These are phyloP conservation scores for Itoplectis maculator DNA, from an alignment of 2,888 invertebrate genomes.

Conservation along the genomic window DNA sequence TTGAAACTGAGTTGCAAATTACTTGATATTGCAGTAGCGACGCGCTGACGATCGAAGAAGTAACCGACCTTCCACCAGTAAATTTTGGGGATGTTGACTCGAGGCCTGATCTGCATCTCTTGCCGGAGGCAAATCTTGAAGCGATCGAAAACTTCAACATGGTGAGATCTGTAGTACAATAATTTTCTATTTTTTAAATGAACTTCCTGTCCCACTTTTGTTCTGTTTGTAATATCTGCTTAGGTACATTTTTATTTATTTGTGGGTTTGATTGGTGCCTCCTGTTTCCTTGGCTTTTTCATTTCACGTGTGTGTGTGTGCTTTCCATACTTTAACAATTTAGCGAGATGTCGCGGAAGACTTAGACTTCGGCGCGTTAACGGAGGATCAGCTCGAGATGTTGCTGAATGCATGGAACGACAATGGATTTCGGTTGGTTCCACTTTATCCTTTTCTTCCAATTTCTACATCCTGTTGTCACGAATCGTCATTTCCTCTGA, in stretches of 20 bases:
- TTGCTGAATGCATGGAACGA: too few species aligned
- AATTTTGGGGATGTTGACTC: slow-evolving; percentile 28
- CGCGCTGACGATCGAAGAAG: not conserved
- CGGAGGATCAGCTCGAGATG: slow-evolving; percentile 60
- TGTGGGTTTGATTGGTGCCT: not conserved
- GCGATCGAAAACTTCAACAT: not conserved
- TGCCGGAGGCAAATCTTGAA: slow-evolving; percentile 40
- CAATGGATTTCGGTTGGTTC: slow-evolving; percentile 10
- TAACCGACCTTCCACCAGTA: not conserved
- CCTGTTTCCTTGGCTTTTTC: slow-evolving; percentile 24
- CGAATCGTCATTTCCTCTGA: not conserved
- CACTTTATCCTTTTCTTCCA: slow-evolving; percentile 22
- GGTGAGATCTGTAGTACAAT: too few species aligned
- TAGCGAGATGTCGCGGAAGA: slow-evolving; percentile 37
- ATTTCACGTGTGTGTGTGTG: slow-evolving; percentile 17
- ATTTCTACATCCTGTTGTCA: slow-evolving; percentile 3
- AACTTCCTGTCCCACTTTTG: not conserved
- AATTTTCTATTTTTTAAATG: not conserved
- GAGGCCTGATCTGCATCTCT: slow-evolving; percentile 29
- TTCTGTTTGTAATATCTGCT: not conserved
- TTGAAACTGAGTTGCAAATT: too few species aligned
- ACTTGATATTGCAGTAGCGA: not conserved
- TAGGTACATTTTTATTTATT: not conserved
- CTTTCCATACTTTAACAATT: not conserved
- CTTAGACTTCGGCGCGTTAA: slow-evolving; percentile 67